These are phyloP conservation scores for Rousettus leschenaultii DNA, from an alignment of 2,113 vertebrate species.

Conservation along the genomic window DNA sequence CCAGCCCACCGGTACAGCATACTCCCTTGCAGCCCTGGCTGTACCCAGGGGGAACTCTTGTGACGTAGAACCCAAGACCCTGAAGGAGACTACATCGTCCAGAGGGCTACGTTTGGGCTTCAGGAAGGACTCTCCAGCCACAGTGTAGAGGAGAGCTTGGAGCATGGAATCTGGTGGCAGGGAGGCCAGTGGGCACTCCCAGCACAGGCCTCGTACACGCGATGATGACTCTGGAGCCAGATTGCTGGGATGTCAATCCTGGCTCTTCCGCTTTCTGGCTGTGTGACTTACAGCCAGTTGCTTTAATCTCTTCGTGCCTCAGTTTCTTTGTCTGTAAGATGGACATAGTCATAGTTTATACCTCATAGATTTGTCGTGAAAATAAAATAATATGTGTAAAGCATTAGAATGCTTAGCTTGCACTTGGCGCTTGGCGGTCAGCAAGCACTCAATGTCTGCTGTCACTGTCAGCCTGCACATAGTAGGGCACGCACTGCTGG, in stretches of 20 bases:
- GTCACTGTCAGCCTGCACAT: background rate
- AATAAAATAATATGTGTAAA: background rate
- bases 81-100: background rate
- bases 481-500: too few relatives aligned
- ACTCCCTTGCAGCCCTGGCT: background rate
- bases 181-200: background rate
- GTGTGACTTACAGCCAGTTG: background rate
- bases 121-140: background rate
- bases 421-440: background rate
- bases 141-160: rapidly evolving
- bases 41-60: too few relatives aligned
- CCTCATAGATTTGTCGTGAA: background rate
- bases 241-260: background rate
- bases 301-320: background rate
- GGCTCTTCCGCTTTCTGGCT: background rate
- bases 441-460: background rate
- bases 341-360: background rate
- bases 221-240: background rate
- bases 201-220: background rate
- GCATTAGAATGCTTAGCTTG: background rate
- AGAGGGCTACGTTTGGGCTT: background rate
- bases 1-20: background rate
- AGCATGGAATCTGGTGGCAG: background rate
- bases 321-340: background rate
- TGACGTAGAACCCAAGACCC: background rate